Base-by-base conservation (phyloP, 2,113 vertebrate genomes). In the Theristicus caerulescens region DNA sequence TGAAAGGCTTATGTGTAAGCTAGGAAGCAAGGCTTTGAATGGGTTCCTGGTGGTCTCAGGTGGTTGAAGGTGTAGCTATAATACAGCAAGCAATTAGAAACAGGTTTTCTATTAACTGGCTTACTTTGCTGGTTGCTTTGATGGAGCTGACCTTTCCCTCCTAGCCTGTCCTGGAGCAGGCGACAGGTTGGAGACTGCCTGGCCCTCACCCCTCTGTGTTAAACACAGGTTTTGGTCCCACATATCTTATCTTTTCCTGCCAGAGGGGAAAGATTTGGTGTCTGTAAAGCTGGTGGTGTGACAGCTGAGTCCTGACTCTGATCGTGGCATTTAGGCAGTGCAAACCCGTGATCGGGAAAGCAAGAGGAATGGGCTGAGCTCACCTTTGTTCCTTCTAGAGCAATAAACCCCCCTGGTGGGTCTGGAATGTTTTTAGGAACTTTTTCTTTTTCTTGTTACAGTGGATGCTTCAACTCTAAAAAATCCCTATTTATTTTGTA, bases 1-100 rank as follows among this genome's bases (percentile, higher is more conserved):
- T 97, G 97, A 98, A 98, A 98, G 98, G 97, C 98, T 97, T 97
- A 97, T 84, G 95, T 93, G 92, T 98, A 97, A 98, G 96, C 94
- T 77, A 6, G 90, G 58, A 93, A 97, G 96, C 94, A 69, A 93
- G 80, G 91, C 88, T 96, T 79, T 97, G 97, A 97, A 98, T 95
- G 97, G 96, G 69, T 86, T 97, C 86, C 59, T 84, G 64, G 91
- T 36, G 97, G 98, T 98, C 99, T 98, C 99, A 99, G 99, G 98
- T 99, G 99, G 98, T 98, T 97, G 97, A 98, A 99, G 97, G 98
- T 97, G 88, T 96, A 98, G 90, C 97, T 98, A 97, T 99, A 99
- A 98, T 98, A 91, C 72, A 94, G 76, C 67, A 51, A 96, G 98
- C 97, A 98, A 98, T 98, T 97, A 98, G 96, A 97, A 97, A 96